phyloP scores from a whole-genome alignment of 2,888 invertebrate species.

The Salpingus planirostris region DNA sequence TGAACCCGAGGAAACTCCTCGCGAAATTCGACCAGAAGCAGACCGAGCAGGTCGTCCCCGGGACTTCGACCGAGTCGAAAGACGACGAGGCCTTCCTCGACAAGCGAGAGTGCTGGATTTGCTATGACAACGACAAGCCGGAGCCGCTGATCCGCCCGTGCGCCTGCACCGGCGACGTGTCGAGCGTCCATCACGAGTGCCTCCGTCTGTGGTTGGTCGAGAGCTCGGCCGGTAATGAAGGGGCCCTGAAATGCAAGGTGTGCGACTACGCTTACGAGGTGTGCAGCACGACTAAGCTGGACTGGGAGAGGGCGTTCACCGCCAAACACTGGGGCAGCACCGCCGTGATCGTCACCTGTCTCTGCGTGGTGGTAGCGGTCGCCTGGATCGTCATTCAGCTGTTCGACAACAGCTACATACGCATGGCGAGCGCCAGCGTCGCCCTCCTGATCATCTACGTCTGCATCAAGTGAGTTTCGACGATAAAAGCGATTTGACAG shows the following conservation, averaged over 20 bases:
- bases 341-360: slow-evolving; percentile 64
- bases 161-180: slow-evolving; percentile 85
- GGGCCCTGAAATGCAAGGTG: slow-evolving; percentile 61
- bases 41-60: slow-evolving; percentile 3
- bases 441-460: slow-evolving; percentile 78
- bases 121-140: slow-evolving; percentile 72
- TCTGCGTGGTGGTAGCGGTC: slow-evolving; percentile 67
- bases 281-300: slow-evolving; percentile 65
- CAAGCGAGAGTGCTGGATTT: slow-evolving; percentile 84
- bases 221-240: slow-evolving; percentile 40
- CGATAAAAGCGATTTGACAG: no score
- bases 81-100: slow-evolving; percentile 47
- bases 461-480: slow-evolving; percentile 62
- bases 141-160: slow-evolving; percentile 86
- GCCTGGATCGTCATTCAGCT: slow-evolving; percentile 76
- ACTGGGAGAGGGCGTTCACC: slow-evolving; percentile 79
- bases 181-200: slow-evolving; percentile 86
- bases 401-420: slow-evolving; percentile 65
- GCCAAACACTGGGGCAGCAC: slow-evolving; percentile 79
- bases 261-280: slow-evolving; percentile 78
- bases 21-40: slow-evolving; percentile 38
- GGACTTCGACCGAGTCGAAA: slow-evolving; percentile 2
- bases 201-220: slow-evolving; percentile 83
- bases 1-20: slow-evolving; percentile 82
- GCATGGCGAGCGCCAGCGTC: slow-evolving; percentile 72